Conservation (phyloP, 2,113 vertebrate genomes). For the Miniopterus natalensis region DNA sequence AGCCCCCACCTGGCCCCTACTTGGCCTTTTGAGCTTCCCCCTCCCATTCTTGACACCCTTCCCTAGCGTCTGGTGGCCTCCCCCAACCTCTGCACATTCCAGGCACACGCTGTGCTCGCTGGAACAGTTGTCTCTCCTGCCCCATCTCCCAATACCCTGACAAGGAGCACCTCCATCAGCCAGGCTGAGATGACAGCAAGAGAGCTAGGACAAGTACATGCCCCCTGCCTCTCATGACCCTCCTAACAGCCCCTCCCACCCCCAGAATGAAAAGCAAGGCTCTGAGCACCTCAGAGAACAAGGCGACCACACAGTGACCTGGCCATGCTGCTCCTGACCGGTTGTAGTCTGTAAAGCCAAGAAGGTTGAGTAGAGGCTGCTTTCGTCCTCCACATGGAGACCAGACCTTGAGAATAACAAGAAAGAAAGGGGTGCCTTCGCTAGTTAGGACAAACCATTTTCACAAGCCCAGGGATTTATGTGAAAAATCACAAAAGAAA, state of each 20-base stretch:
- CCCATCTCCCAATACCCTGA: not conserved
- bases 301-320: not conserved
- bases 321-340: not conserved
- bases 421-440: no score
- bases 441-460: not conserved
- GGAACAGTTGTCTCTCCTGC: not conserved
- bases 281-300: not conserved
- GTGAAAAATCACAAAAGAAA: not conserved
- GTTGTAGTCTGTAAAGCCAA: not conserved
- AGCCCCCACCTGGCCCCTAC: not conserved
- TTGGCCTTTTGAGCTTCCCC: not conserved
- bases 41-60: not conserved
- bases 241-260: not conserved
- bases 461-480: not conserved
- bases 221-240: not conserved
- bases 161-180: not conserved
- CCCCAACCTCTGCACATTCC: not conserved
- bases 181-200: not conserved
- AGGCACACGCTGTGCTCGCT: not conserved
- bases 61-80: not conserved
- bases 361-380: not conserved
- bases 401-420: not conserved
- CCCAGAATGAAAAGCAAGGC: not conserved
- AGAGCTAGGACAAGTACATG: not conserved
- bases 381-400: rapidly evolving